Conservation (phyloP, 1,140 invertebrate genomes). For the Drosophila arawakana region DNA sequence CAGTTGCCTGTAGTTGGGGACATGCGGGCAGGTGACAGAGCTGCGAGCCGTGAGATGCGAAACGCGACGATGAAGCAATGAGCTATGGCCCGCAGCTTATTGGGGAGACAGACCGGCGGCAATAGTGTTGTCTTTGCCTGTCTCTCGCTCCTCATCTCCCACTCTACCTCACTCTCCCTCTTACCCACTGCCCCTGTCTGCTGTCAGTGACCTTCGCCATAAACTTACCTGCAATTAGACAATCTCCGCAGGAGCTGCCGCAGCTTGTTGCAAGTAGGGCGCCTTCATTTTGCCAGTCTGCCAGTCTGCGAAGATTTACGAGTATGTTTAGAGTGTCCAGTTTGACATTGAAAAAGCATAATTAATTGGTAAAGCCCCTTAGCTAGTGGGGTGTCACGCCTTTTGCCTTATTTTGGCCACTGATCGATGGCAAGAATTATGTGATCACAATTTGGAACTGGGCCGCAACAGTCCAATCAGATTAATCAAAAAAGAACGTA, state of each 20-base stretch:
- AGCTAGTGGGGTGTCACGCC: slow-evolving; percentile 57
- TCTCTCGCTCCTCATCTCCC: background rate
- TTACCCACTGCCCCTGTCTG: slow-evolving; percentile 13
- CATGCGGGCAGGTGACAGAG: slow-evolving; percentile 66
- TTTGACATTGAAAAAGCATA: slow-evolving; percentile 79
- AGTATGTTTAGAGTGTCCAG: slow-evolving; percentile 18
- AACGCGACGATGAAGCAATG: slow-evolving; percentile 42
- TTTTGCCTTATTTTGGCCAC: slow-evolving; percentile 1
- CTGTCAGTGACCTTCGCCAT: slow-evolving; percentile 75
- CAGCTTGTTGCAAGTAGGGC: slow-evolving; percentile 11
- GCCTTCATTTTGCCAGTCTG: slow-evolving; percentile 17
- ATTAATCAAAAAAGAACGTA: slow-evolving; percentile 53
- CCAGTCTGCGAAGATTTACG: slow-evolving; percentile 53
- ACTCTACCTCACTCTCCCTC: background rate
- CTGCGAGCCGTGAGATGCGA: slow-evolving; percentile 1
- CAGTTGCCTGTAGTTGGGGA: slow-evolving; percentile 26
- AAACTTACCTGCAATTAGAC: slow-evolving; percentile 68
- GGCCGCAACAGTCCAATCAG: slow-evolving; percentile 45
- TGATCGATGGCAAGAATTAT: slow-evolving; percentile 27
- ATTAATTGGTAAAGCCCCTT: slow-evolving; percentile 68
- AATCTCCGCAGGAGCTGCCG: slow-evolving; percentile 51
- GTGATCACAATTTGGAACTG: slow-evolving; percentile 34
- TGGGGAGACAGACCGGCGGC: slow-evolving; percentile 73
- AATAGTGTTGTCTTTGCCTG: slow-evolving; percentile 24
- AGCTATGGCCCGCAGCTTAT: slow-evolving; percentile 52